A percentile compares a stretch with the other conserved stretches of the same genome.
phyloP scores from a whole-genome alignment of 2,888 invertebrate genomes.

The Netelia inedita region DNA sequence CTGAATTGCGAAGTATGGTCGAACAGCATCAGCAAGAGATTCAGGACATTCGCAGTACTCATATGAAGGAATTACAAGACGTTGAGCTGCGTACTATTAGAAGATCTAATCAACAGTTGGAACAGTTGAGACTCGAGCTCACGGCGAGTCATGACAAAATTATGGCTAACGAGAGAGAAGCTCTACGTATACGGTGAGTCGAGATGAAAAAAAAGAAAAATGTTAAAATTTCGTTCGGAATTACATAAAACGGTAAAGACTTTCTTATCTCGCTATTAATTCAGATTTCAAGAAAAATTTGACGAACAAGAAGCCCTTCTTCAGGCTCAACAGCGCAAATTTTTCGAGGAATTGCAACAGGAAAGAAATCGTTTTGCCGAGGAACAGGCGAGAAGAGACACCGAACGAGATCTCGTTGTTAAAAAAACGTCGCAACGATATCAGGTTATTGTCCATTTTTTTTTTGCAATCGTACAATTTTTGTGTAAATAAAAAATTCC shows the following conservation, averaged over 20 bases:
- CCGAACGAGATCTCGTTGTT: conserved; percentile 74
- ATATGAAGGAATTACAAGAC: conserved; percentile 89
- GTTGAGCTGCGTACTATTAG: conserved; percentile 87
- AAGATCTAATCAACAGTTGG: conserved; percentile 88
- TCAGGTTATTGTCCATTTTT: conserved; percentile 73
- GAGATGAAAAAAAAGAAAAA: conserved; percentile 13
- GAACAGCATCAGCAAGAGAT: conserved; percentile 90
- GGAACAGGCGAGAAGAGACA: conserved; percentile 75
- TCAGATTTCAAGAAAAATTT: conserved; percentile 79
- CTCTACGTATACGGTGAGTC: conserved; percentile 86
- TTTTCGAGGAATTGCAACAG: conserved; percentile 76
- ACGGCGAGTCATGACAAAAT: conserved; percentile 88
- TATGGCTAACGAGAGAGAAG: conserved; percentile 88
- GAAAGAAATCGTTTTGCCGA: conserved; percentile 76
- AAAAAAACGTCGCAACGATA: conserved; percentile 73
- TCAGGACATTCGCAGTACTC: conserved; percentile 89
- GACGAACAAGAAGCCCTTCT: conserved; percentile 79
- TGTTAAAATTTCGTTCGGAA: background rate
- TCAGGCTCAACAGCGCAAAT: conserved; percentile 75
- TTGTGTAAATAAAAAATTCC: background rate
- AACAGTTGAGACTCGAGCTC: conserved; percentile 87
- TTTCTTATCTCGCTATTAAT: background rate
- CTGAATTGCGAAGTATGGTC: conserved; percentile 93
- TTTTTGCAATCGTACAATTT: background rate
- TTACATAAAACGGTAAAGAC: conserved; percentile 4